phyloP scores from a whole-genome alignment of 2,888 invertebrate species.

The Drosophila neotestacea region DNA sequence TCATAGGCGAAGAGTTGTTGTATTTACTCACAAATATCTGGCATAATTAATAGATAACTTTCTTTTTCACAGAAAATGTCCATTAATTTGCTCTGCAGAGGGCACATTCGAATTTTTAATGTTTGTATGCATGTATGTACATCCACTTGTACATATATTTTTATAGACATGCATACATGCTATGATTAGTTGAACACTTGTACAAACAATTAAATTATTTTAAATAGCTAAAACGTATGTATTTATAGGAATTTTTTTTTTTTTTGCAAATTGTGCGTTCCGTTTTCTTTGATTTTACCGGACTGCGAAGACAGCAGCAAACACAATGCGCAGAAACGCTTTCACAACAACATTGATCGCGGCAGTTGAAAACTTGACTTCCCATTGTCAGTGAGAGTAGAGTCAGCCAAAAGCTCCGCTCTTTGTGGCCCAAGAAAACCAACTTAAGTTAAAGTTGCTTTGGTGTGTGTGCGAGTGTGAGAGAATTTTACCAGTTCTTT shows the following conservation, averaged over 20 bases:
- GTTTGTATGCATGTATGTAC: slow-evolving; percentile 16
- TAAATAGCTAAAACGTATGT: slow-evolving; percentile 2
- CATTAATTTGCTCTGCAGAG: slow-evolving; percentile 35
- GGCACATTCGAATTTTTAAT: slow-evolving; percentile 25
- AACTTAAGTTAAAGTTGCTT: slow-evolving; percentile 20
- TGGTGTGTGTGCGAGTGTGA: slow-evolving; percentile 13
- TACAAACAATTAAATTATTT: slow-evolving; percentile 9
- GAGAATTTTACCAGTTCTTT: slow-evolving; percentile 60
- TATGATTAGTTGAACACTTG: slow-evolving; percentile 7
- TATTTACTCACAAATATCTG: slow-evolving; percentile 27
- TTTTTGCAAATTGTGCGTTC: slow-evolving; percentile 33
- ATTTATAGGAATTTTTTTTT: slow-evolving; percentile 7
- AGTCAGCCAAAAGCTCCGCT: slow-evolving; percentile 32
- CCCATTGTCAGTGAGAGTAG: slow-evolving; percentile 51
- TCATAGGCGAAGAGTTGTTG: slow-evolving; percentile 1
- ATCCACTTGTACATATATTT: slow-evolving; percentile 14
- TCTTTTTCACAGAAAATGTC: slow-evolving; percentile 51
- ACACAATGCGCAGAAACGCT: slow-evolving; percentile 54
- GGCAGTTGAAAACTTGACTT: slow-evolving; percentile 46
- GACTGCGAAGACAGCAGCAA: slow-evolving; percentile 38
- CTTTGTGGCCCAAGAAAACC: slow-evolving; percentile 27
- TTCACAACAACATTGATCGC: slow-evolving; percentile 61
- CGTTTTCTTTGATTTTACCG: slow-evolving; percentile 46
- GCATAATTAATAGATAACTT: slow-evolving; percentile 39
- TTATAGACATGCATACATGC: slow-evolving; percentile 15